Percentiles rank a stretch among this genome's conserved stretches.
Evolutionary conservation across 2,113 vertebrate species (phyloP).

Genomic region (Clarias magur): DNA sequence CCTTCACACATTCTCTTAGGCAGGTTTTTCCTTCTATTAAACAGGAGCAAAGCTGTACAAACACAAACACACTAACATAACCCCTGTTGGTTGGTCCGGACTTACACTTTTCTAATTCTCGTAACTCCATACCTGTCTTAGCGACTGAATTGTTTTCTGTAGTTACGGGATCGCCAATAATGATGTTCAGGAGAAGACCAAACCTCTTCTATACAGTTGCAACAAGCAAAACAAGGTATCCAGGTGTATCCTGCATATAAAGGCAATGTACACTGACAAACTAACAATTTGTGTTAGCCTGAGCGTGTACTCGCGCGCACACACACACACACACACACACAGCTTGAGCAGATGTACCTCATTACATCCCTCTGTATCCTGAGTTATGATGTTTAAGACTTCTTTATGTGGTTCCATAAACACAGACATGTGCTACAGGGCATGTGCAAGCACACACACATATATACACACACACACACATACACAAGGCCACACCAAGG

Average conservation of each 20-base stretch:
- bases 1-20: neutral
- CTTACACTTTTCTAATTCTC: neutral
- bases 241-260: conserved; percentile 42
- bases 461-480: conserved; percentile 25
- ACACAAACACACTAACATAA: neutral
- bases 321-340: neutral
- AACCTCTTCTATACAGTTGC: conserved; percentile 1
- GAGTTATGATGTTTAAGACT: conserved; percentile 36
- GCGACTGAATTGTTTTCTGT: neutral
- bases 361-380: conserved; percentile 32
- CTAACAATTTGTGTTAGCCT: conserved; percentile 19
- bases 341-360: conserved; percentile 32
- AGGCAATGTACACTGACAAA: conserved; percentile 18
- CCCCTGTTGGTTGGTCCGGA: neutral
- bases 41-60: conserved; percentile 10
- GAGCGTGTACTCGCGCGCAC: neutral
- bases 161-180: neutral
- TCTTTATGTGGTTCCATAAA: conserved; percentile 51
- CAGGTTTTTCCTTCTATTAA: neutral
- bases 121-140: neutral
- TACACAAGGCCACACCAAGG: conserved; percentile 34
- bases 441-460: conserved; percentile 42
- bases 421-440: conserved; percentile 43
- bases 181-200: neutral
- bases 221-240: conserved; percentile 18